These are phyloP conservation scores for Craseonycteris thonglongyai DNA, from an alignment of 2,113 vertebrate genomes.

Conservation along the genomic window DNA sequence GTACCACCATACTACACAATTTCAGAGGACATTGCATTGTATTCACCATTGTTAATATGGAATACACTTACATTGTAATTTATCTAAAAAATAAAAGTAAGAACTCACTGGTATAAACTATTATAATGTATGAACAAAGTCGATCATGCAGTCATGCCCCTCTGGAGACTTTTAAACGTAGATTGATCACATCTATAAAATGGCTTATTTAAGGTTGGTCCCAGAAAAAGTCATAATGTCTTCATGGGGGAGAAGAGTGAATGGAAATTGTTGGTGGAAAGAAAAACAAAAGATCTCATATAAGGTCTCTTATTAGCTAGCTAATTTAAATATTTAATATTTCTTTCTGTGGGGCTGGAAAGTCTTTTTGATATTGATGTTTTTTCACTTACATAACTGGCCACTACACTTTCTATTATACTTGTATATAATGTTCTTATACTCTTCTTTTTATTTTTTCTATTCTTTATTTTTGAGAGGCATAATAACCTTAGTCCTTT, in stretches of 20 bases:
- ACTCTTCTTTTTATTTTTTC: background rate
- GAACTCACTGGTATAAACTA: background rate
- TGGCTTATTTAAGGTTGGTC: background rate
- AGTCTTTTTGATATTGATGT: background rate
- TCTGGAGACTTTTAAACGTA: background rate
- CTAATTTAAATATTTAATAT: constrained; percentile 6
- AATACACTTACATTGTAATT: background rate
- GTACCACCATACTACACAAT: background rate
- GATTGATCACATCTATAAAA: background rate
- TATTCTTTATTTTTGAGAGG: background rate
- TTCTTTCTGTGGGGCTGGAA: background rate
- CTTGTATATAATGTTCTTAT: background rate
- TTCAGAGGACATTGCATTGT: background rate
- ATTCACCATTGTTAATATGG: background rate
- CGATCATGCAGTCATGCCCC: background rate
- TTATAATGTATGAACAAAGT: background rate
- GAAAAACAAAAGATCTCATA: background rate
- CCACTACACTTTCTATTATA: background rate
- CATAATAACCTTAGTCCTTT: background rate
- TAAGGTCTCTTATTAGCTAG: background rate
- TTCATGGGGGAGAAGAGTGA: background rate
- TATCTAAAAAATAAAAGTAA: background rate
- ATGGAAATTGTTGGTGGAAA: background rate
- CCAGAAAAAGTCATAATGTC: background rate
- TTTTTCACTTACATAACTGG: background rate